phyloP scores from a whole-genome alignment of 2,113 vertebrate species.

The Sander vitreus region DNA sequence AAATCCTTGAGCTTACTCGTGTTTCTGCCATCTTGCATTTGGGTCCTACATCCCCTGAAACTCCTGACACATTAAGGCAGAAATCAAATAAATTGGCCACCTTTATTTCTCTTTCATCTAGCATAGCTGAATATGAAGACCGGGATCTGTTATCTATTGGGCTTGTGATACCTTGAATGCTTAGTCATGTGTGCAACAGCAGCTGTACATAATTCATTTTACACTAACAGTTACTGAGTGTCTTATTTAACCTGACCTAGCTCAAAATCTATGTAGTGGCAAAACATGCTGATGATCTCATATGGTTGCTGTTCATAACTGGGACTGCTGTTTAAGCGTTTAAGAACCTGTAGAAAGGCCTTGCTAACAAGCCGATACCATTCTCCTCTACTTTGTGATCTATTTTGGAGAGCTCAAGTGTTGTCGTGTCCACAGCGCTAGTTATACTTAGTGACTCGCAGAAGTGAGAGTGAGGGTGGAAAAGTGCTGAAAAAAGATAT shows the following conservation, averaged over 20 bases:
- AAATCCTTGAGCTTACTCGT: too few species aligned
- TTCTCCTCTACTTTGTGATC: conserved; percentile 1
- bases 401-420: conserved; percentile 32
- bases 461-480: conserved; percentile 15
- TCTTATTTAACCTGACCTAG: conserved; percentile 36
- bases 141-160: conserved; percentile 15
- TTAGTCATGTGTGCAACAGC: conserved; percentile 28
- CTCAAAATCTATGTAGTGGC: conserved; percentile 23
- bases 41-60: too few species aligned
- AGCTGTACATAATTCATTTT: conserved; percentile 51
- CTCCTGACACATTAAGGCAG: too few species aligned
- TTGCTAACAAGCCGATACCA: not conserved
- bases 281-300: not conserved
- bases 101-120: not conserved
- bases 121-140: not conserved
- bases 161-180: conserved; percentile 18
- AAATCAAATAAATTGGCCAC: not conserved
- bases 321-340: not conserved
- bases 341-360: not conserved
- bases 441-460: conserved; percentile 12
- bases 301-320: conserved; percentile 2
- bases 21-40: too few species aligned
- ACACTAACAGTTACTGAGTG: conserved; percentile 16
- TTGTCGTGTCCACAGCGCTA: conserved; percentile 9
- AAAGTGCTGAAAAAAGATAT: conserved; percentile 5